Conservation (phyloP, 2,113 vertebrate genomes). For the Donacobius atricapilla region DNA sequence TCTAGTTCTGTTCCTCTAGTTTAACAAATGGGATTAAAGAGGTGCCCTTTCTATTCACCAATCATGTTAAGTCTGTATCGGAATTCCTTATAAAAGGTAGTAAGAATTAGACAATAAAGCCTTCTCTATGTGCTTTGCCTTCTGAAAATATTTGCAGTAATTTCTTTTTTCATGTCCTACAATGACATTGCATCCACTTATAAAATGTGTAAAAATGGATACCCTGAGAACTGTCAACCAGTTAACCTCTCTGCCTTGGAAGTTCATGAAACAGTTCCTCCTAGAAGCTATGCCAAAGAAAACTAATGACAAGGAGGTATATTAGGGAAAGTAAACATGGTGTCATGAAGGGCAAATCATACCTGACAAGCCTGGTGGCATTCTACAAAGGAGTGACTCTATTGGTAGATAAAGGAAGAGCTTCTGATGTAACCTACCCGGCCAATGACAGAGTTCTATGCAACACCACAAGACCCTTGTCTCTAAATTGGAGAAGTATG, state of each 20-base stretch:
- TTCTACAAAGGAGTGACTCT: background rate
- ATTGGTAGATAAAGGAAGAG: background rate
- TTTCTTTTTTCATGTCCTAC: no score
- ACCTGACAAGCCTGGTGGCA: background rate
- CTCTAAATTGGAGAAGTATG: background rate
- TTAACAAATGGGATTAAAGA: no score
- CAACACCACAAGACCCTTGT: background rate
- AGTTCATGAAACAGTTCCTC: background rate
- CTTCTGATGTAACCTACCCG: background rate
- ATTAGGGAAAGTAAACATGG: background rate
- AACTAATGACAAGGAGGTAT: background rate
- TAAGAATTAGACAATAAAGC: no score
- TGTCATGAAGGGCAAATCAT: background rate
- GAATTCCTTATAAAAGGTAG: no score
- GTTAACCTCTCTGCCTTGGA: background rate
- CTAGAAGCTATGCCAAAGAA: background rate
- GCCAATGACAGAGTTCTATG: background rate
- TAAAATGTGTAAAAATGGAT: background rate
- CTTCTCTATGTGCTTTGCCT: no score
- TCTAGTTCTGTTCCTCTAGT: no score
- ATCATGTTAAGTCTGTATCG: no score
- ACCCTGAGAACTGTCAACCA: background rate
- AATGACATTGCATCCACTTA: background rate
- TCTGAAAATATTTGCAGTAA: no score
- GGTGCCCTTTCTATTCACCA: no score